phyloP scores from a whole-genome alignment of 2,113 vertebrate species.

The Periophthalmus modestus region DNA sequence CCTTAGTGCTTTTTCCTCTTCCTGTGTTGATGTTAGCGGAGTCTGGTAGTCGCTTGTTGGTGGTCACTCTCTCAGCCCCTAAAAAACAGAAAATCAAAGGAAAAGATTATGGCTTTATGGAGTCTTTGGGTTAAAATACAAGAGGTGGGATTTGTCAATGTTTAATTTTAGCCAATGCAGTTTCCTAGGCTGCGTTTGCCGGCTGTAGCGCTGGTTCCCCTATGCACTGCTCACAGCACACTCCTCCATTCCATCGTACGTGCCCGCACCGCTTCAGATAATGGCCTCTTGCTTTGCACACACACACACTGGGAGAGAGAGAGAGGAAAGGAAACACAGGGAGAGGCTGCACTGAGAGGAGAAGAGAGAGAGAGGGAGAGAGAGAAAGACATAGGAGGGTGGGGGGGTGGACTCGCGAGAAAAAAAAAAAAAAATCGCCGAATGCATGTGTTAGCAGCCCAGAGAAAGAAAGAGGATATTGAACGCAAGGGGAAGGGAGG shows the following conservation, averaged over 20 bases:
- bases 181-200: slow-evolving; percentile 54
- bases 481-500: slow-evolving; percentile 77
- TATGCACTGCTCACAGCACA: slow-evolving; percentile 61
- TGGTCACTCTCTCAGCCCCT: slow-evolving; percentile 12
- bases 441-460: slow-evolving; percentile 67
- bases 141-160: slow-evolving; percentile 47
- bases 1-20: slow-evolving; percentile 35
- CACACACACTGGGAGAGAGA: slow-evolving; percentile 73
- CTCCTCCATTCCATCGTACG: slow-evolving; percentile 84
- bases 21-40: slow-evolving; percentile 32
- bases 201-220: slow-evolving; percentile 58
- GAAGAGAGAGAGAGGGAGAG: slow-evolving; percentile 59
- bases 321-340: slow-evolving; percentile 56
- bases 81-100: slow-evolving; percentile 25
- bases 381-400: slow-evolving; percentile 55
- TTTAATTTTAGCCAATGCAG: slow-evolving; percentile 57
- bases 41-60: slow-evolving; percentile 28
- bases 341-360: slow-evolving; percentile 31
- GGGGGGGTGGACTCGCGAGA: slow-evolving; percentile 39
- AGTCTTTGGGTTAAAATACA: slow-evolving; percentile 38
- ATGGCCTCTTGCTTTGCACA: slow-evolving; percentile 82
- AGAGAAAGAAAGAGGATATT: slow-evolving; percentile 78
- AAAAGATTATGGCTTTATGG: slow-evolving; percentile 23
- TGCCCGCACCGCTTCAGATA: slow-evolving; percentile 82
- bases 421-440: slow-evolving; percentile 59